Conservation (phyloP, 2,888 invertebrate genomes). For the Chloroclystis v-ata region DNA sequence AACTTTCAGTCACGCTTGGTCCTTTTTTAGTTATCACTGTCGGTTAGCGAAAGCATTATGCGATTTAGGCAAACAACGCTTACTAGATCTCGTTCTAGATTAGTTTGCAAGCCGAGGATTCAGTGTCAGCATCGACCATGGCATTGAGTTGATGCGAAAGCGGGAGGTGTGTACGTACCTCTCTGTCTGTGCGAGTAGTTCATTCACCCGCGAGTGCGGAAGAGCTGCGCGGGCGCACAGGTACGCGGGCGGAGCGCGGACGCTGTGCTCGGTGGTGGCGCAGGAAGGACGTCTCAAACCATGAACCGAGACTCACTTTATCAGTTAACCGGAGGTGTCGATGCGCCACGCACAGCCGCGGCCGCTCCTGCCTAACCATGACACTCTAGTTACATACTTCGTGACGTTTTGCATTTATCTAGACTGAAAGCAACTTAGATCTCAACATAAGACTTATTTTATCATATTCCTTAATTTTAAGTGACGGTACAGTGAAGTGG, state of each 20-base stretch:
- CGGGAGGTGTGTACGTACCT: slow-evolving; percentile 36
- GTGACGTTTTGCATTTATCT: slow-evolving; percentile 62
- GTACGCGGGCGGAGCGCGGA: slow-evolving; percentile 53
- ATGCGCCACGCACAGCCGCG: slow-evolving; percentile 54
- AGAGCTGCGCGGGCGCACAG: slow-evolving; percentile 66
- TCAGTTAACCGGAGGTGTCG: slow-evolving; percentile 73
- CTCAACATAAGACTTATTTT: slow-evolving; percentile 75
- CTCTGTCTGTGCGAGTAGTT: slow-evolving; percentile 66
- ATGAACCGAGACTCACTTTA: slow-evolving; percentile 71
- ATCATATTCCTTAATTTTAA: slow-evolving; percentile 54
- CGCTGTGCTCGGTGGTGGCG: slow-evolving; percentile 55
- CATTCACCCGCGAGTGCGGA: slow-evolving; percentile 75
- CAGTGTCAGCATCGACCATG: slow-evolving; percentile 63
- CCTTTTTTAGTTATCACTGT: slow-evolving; percentile 14
- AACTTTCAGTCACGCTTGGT: slow-evolving; percentile 28
- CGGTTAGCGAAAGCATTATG: slow-evolving; percentile 35
- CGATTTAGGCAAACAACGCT: slow-evolving; percentile 32
- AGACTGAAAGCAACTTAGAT: slow-evolving; percentile 76
- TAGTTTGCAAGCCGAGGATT: slow-evolving; percentile 53
- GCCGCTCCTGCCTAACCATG: slow-evolving; percentile 56
- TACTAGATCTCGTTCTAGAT: slow-evolving; percentile 58
- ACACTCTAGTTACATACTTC: slow-evolving; percentile 54
- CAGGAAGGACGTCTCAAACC: slow-evolving; percentile 72
- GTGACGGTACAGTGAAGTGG: slow-evolving; percentile 68
- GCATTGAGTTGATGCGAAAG: slow-evolving; percentile 48